Evolutionary conservation across 2,113 vertebrate genomes (phyloP), one percentile per base, ranked within the genome.

Genomic region (Phocoena sinus): DNA sequence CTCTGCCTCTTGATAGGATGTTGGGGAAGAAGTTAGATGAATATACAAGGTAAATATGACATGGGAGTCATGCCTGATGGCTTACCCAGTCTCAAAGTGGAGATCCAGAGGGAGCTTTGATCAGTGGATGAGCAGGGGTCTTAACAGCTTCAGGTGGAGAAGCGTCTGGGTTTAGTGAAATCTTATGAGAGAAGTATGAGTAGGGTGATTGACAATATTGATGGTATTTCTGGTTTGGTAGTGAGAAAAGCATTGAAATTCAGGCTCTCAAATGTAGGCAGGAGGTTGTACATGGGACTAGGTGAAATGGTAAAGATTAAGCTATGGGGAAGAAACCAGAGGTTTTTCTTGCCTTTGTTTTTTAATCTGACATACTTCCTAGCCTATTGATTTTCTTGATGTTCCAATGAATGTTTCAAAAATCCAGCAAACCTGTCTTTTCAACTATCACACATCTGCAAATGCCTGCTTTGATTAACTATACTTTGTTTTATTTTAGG

Each of bases 381-480:
- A 94, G 56, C 71, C 31, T 58, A 0, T 93, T 91, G 38, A 26
- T 65, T 85, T 92, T 89, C 26, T 86, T 81, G 26, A 28, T 76
- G 8, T 13, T 79, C 2, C 71, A 67, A 62, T 88, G 44, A 84
- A 21, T 73, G 9, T 91, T 94, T 94, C 3, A 33, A 77, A 76
- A 76, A 21, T 63, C 41, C 20, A 83, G 28, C 79, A 81, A 53
- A 73, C 50, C n/a, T 67, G 4, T 60, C 60, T 92, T 65, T 91
- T 74, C 11, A 31, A 0, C 50, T 44, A 71, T 17, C 26, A 68
- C 8, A 11, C 17, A 70, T 44, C 23, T 56, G n/a, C 31, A 73
- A 70, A 65, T 87, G 28, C 33, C 17, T 92, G 50, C 26, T 93
- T 96, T 92, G 26, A 84, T 79, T 93, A 79, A 90, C 86, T 96